phyloP scores from a whole-genome alignment of 2,797 vertebrate species.

The Lycodopsis pacificus region DNA sequence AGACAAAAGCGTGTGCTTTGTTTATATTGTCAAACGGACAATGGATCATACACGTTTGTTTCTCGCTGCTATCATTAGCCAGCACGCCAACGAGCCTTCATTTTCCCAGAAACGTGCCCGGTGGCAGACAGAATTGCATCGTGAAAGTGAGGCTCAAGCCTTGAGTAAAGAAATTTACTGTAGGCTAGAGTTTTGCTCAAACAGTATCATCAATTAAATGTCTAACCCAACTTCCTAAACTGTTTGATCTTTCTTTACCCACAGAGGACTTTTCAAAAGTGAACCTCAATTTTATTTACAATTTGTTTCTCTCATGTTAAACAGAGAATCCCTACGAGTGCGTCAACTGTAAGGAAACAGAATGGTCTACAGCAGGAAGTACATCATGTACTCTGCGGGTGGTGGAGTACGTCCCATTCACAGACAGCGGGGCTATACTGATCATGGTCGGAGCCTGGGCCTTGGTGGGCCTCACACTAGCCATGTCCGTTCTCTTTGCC shows the following conservation, averaged over 20 bases:
- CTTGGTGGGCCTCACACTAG: conserved; percentile 73
- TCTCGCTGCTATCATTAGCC: no score
- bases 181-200: background rate
- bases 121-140: no score
- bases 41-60: no score
- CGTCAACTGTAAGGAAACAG: conserved; percentile 39
- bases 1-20: no score
- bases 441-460: conserved; percentile 46
- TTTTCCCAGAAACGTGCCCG: no score
- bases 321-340: conserved; percentile 72
- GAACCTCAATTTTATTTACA: background rate
- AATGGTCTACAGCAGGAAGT: no score
- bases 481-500: conserved; percentile 79
- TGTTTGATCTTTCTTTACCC: background rate
- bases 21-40: no score
- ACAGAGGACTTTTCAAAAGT: background rate
- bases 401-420: no score
- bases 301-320: conserved; percentile 13
- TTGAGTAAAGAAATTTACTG: background rate
- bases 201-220: background rate
- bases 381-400: no score
- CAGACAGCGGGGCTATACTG: no score
- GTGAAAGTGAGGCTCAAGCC: no score
- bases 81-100: no score
- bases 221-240: background rate